Evolutionary conservation across 2,797 vertebrate genomes (phyloP).

Genomic region (Falco rusticolus): DNA sequence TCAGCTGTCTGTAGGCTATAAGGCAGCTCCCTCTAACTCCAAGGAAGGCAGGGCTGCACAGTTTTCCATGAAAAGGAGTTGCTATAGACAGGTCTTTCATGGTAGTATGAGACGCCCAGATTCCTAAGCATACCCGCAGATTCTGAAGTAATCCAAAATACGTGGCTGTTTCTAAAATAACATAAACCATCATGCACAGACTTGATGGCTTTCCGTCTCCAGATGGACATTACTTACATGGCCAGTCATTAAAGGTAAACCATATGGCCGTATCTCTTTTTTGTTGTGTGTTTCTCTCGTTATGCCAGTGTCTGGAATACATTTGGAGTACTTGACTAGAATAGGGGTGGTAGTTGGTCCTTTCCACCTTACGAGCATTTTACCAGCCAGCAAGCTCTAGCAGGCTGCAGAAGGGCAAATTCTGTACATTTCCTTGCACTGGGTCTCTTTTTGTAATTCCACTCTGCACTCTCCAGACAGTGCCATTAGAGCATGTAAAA

Average conservation of each 20-base stretch:
- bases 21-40: not conserved
- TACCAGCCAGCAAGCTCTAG: not conserved
- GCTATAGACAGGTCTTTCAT: not conserved
- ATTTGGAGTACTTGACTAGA: not conserved
- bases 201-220: not conserved
- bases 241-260: not conserved
- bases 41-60: not conserved
- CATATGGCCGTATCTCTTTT: not conserved
- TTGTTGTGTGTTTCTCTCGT: not conserved
- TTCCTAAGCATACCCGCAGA: not conserved
- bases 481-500: slow-evolving; percentile 71
- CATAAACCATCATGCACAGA: not conserved
- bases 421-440: not conserved
- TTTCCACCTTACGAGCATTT: slow-evolving; percentile 5
- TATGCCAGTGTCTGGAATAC: not conserved
- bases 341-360: not conserved
- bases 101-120: not conserved
- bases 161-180: not conserved
- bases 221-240: slow-evolving; percentile 28
- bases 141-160: slow-evolving; percentile 4
- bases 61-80: not conserved
- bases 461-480: slow-evolving; percentile 19
- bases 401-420: not conserved
- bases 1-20: rapidly evolving
- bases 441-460: slow-evolving; percentile 53